Conservation (phyloP, 2,797 vertebrate species). For the Oreortyx pictus region DNA sequence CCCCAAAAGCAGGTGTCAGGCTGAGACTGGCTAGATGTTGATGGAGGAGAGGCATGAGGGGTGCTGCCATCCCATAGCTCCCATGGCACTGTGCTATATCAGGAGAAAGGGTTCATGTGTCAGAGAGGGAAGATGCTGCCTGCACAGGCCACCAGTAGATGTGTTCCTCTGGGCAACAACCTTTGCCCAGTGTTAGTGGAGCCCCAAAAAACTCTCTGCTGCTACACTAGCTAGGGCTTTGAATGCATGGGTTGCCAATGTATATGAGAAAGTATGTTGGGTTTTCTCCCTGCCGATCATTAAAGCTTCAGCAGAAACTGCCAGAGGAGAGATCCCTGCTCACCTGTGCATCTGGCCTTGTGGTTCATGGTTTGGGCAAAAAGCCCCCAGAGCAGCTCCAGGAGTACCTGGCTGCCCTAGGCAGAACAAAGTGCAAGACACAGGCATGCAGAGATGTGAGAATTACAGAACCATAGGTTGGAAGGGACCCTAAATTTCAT, state of each 20-base stretch:
- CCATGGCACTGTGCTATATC: no score
- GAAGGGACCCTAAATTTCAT: no score
- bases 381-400: not conserved
- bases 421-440: not conserved
- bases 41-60: not conserved
- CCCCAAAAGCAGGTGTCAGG: not conserved
- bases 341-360: not conserved
- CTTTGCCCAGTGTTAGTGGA: not conserved
- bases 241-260: accelerated
- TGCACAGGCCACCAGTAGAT: not conserved
- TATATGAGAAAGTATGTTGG: not conserved
- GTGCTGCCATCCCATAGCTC: not conserved
- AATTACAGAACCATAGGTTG: no score
- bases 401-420: not conserved
- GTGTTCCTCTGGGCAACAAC: not conserved
- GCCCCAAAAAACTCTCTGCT: not conserved
- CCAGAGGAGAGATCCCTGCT: not conserved
- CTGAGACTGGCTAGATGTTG: not conserved
- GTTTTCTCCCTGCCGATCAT: not conserved
- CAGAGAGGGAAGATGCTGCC: not conserved
- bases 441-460: not conserved
- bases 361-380: not conserved
- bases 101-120: not conserved
- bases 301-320: not conserved
- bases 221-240: not conserved